Percentiles rank a stretch among this genome's conserved stretches.
Evolutionary conservation across 2,113 vertebrate genomes (phyloP).

Genomic region (Cottus gobio): DNA sequence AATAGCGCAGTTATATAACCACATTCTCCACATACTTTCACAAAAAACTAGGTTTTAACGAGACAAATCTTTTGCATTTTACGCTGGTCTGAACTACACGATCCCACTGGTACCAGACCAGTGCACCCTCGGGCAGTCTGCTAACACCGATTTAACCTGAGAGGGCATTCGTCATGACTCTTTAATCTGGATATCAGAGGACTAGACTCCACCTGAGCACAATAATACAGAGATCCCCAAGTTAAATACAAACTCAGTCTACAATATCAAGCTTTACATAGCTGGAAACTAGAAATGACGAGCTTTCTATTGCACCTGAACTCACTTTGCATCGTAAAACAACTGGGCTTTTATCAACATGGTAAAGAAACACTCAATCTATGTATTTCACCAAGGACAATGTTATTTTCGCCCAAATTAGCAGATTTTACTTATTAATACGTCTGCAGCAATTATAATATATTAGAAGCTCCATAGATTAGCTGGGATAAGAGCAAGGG

Average conservation of each 20-base stretch:
- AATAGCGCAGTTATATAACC: slow-evolving; percentile 62
- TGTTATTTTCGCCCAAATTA: no score
- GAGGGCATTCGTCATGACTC: not conserved
- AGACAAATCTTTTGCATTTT: not conserved
- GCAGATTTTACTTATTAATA: no score
- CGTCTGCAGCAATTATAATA: no score
- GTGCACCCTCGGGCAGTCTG: not conserved
- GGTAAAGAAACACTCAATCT: no score
- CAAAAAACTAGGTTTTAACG: slow-evolving; percentile 4
- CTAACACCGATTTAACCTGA: not conserved
- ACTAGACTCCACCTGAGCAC: not conserved
- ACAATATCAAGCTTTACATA: no score
- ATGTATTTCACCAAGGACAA: no score
- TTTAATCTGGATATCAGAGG: not conserved
- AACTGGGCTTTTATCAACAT: no score
- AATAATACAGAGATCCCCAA: not conserved
- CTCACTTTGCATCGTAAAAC: not conserved
- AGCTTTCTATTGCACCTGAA: not conserved
- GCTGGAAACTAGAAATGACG: not conserved
- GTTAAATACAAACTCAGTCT: not conserved
- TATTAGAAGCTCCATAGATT: no score
- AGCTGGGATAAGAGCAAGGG: no score
- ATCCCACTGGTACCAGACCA: not conserved
- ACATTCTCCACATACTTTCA: slow-evolving; percentile 43
- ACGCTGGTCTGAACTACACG: not conserved